Conservation (phyloP, 2,113 vertebrate species). For the Donacobius atricapilla region DNA sequence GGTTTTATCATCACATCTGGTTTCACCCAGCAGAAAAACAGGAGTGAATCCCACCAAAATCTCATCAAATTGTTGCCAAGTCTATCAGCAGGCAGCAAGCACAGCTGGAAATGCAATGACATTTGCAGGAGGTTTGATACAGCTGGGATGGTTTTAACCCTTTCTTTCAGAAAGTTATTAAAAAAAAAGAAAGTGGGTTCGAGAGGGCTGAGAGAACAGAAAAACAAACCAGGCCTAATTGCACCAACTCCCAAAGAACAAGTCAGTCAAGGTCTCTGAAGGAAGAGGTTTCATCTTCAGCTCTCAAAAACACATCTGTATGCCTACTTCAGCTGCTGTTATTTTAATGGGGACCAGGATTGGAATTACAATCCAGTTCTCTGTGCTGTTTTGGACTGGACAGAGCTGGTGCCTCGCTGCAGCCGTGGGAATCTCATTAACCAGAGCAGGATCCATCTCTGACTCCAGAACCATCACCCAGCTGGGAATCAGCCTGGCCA, state of each 20-base stretch:
- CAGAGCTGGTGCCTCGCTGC: fast-evolving
- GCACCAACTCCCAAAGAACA: neutral
- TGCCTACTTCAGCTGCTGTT: neutral
- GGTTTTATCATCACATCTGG: neutral
- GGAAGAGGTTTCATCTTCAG: neutral
- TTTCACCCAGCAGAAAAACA: neutral
- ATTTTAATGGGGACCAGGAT: neutral
- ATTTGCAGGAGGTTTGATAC: neutral
- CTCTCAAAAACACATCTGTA: neutral
- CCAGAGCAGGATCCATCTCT: neutral
- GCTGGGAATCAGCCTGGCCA: neutral
- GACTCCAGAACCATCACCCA: neutral
- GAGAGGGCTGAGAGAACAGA: neutral
- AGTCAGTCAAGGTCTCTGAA: neutral
- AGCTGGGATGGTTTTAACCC: neutral
- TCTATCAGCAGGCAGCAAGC: neutral
- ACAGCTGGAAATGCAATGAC: neutral
- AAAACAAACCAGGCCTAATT: neutral
- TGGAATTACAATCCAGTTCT: neutral
- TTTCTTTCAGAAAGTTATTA: neutral
- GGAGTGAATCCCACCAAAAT: neutral
- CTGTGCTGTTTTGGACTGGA: fast-evolving
- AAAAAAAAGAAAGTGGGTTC: neutral
- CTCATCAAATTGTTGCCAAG: neutral
- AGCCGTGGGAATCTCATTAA: neutral